phyloP scores from a whole-genome alignment of 2,888 invertebrate species.

The Hypselothyrea guttata region DNA sequence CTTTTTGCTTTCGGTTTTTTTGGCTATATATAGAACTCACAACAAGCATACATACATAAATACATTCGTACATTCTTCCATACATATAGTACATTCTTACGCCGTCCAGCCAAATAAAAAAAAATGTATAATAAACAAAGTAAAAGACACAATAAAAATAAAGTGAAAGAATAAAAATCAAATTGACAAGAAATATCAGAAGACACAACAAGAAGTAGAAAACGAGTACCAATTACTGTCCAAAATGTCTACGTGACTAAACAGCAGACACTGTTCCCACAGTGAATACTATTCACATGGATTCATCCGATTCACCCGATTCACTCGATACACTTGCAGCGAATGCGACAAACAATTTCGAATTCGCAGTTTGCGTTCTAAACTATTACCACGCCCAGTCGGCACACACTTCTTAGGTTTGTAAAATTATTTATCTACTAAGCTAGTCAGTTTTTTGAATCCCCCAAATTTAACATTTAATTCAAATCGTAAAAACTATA shows the following conservation, averaged over 20 bases:
- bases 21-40: slow-evolving; percentile 44
- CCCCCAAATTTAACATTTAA: too few relatives aligned
- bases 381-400: too few relatives aligned
- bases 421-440: too few relatives aligned
- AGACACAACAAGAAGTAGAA: slow-evolving; percentile 6
- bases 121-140: background rate
- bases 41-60: background rate
- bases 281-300: slow-evolving; percentile 8
- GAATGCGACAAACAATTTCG: too few relatives aligned
- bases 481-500: too few relatives aligned
- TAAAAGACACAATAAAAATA: background rate
- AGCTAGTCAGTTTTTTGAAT: too few relatives aligned
- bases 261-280: slow-evolving; percentile 25
- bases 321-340: too few relatives aligned
- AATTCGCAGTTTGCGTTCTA: too few relatives aligned
- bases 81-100: slow-evolving; percentile 44
- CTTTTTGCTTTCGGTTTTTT: slow-evolving; percentile 38
- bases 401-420: too few relatives aligned
- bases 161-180: slow-evolving; percentile 11
- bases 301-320: background rate
- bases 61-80: background rate
- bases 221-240: slow-evolving; percentile 33
- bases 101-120: slow-evolving; percentile 43
- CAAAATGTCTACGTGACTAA: slow-evolving; percentile 53
- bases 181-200: slow-evolving; percentile 5